Evolutionary conservation across 64 coral and sea anemone species (phyloP), one percentile per base, ranked within the genome.

Genomic region (Montipora efflorescens): DNA sequence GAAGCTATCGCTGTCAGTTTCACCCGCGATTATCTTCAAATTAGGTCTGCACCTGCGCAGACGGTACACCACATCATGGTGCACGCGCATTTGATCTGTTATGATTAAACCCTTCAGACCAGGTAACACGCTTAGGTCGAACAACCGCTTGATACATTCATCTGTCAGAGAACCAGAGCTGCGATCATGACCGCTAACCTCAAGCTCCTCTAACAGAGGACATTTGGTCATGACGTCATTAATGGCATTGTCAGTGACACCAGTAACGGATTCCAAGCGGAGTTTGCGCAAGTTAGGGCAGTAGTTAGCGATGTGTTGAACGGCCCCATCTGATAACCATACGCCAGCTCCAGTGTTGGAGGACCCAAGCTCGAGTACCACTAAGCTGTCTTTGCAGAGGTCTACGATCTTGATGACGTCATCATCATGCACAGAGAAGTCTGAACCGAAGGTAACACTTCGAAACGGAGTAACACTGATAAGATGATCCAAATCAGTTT

Each of bases 1-100:
- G 59, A 96, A 82, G 69, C 98, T 99, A 73, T 99, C 98, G 70
- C 95, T 99, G 48, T 99, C 98, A 5, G 95, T 99, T n/a, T 99
- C 94, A 5, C 98, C 98, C 20, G 98, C 95, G 19, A 94, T 94
- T 18, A 99, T 95, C 58, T 96, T 96, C 59, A 99, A 67, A 4
- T 95, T 99, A 4, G 92, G 95, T 19, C 98, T 90, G 47, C 95
- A 78, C 61, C 98, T 93, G 67, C 98, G 92, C 59, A 99, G 79
- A 59, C 98, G 88, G 47, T 96, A 92, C 12, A 99, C 98, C 16
- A 94, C 83, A 46, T 95, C 94, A 81, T 92, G 95, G 44, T 70
- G 78, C 77, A 99, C 94, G 18, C 87, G 90, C 81, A 76, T 36
- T 71, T 99, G 98, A 73, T 99, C 98, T 5, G 94, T 96, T 13